Evolutionary conservation across 92 coral and sea anemone species (phyloP), one percentile per base, ranked within the genome.

Genomic region (Hydrozoanthus gracilis): DNA sequence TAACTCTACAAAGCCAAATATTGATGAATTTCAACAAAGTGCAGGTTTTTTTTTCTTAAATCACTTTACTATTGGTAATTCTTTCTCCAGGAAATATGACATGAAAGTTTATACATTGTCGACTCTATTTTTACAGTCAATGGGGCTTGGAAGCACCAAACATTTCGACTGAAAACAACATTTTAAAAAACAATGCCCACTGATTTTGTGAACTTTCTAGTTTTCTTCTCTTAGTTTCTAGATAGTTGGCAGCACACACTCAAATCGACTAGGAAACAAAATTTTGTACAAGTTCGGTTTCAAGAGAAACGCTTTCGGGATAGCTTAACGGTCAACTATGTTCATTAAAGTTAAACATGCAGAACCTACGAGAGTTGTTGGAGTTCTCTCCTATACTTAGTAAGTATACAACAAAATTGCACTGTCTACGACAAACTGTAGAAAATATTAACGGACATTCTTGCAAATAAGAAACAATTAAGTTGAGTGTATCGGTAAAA

Each of bases 181-280:
- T n/a, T 54, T 17, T 76, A 73, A 73, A 39, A 73, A 71, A 13
- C 44, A 18, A 9, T 51, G 82, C 20, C 51, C 52, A 76, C 6
- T 5, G 50, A 45, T 18, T 77, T 54, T 49, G 47, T 54, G 68
- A 20, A 77, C n/a, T 44, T 13, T 20, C 44, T 12, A 20, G 44
- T 39, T 15, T 44, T 66, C 14, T 16, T 47, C 56, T 65, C 44
- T 80, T 80, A 44, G 61, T 44, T 62, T 1, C 48, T 10, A 2
- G 61, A 80, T 74, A 65, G 74, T 46, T 80, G 75, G 66, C 73
- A 65, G 73, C 58, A 80, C 85, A 80, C 47, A 48, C 20, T 45
- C 35, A 46, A 17, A 47, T 7, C 48, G 64, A 3, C 5, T 79
- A 18, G 44, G 44, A 51, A 76, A 35, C 12, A 51, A 64, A 79